Base-by-base conservation (phyloP, 2,797 vertebrate species). In the Heteromormyrus szaboi region DNA sequence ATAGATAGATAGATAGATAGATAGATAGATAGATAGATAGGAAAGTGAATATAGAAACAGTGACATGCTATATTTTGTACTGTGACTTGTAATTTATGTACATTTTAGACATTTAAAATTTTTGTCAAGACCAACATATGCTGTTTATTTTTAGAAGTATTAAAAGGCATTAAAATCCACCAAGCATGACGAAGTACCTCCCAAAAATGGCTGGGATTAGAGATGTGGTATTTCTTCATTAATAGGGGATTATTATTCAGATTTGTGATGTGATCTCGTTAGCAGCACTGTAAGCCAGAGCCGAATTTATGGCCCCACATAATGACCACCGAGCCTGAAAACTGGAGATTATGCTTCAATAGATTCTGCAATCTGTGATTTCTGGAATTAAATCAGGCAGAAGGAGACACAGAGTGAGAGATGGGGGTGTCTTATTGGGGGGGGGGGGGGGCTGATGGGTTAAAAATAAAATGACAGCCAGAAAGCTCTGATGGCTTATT, bases 231-330 rank as follows among this genome's bases (percentile, higher is more conserved):
- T 81, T 81, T 72, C 14, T 81, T 81, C 76, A 46, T 81, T 46
- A 81, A 81, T 46, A 46, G 6, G 76, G 37, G 76, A 81, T 81
- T 81, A 81, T 46, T 81, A 81, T 46, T 81, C 76, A 46, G 19
- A 81, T 81, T 81, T 81, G 76, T 81, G 76, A 81, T 81, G 37
- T 81, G 76, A 81, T 81, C 76, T 81, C 76, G 29, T 81, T 44
- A 44, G 17, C 19, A 9, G 41, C 7, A 1, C 76, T 81, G 41
- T n/a, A 46, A 81, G 41, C 7, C 17, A 46, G 19, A 46, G 76
- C 17, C 17, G 4, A 79, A 44, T 44, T 44, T n/a, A 41, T 44
- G 37, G 72, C 76, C 76, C 76, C 41, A 46, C 17, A 9, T 81
- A 46, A 81, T 81, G 41, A 81, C 37, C 37, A 46, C 6, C 2